phyloP scores from a whole-genome alignment of 2,113 vertebrate genomes.

The Charadrius vociferus region DNA sequence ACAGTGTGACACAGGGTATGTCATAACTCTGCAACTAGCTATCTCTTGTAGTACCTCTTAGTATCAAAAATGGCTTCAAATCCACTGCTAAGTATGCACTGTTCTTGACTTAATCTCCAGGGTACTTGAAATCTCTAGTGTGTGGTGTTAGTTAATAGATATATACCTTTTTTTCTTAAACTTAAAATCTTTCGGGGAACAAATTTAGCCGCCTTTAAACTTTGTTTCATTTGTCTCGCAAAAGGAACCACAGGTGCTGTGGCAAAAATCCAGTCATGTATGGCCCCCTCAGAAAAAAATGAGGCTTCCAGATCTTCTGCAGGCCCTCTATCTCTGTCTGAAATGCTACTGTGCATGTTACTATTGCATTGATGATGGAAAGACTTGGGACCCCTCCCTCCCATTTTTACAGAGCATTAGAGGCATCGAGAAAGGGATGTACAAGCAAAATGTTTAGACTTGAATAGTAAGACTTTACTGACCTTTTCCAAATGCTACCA shows the following conservation, averaged over 20 bases:
- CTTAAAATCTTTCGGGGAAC: not conserved
- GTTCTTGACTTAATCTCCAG: not conserved
- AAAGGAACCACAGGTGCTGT: not conserved
- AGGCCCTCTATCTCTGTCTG: not conserved
- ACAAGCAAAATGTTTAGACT: not conserved
- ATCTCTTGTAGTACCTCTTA: not conserved
- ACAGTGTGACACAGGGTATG: not conserved
- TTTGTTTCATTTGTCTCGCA: not conserved
- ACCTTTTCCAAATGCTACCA: not conserved
- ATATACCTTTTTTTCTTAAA: not conserved
- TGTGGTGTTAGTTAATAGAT: not conserved
- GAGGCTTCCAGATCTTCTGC: not conserved
- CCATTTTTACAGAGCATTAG: not conserved
- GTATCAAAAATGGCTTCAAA: not conserved
- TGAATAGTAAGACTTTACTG: not conserved
- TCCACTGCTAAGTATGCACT: not conserved
- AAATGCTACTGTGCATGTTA: not conserved
- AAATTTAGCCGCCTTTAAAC: not conserved
- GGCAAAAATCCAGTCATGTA: not conserved
- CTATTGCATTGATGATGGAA: not conserved
- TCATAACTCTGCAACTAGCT: not conserved
- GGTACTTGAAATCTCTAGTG: not conserved
- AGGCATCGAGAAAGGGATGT: not conserved
- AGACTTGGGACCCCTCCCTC: accelerated
- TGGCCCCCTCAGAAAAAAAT: not conserved